phyloP scores from a whole-genome alignment of 35 echinoderm and acorn worm species.

The Anneissia japonica region DNA sequence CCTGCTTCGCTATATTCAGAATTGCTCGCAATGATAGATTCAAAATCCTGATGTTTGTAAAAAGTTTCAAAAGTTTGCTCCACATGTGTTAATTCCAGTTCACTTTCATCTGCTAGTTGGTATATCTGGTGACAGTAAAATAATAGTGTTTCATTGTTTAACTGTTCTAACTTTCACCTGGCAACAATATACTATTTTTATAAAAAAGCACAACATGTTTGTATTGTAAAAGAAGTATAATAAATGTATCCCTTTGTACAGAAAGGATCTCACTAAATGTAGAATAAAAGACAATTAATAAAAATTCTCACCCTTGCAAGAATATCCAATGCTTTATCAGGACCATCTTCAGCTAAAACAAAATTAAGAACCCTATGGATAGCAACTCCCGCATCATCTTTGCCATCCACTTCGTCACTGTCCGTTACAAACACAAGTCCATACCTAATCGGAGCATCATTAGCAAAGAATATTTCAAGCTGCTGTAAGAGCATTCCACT shows the following conservation, averaged over 20 bases:
- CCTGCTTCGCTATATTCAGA: slow-evolving; percentile 78
- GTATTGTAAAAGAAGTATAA: no score
- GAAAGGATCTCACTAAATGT: not conserved
- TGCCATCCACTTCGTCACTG: slow-evolving; percentile 51
- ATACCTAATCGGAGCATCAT: slow-evolving; percentile 57
- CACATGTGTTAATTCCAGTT: slow-evolving; percentile 23
- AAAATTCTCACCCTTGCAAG: slow-evolving; percentile 58
- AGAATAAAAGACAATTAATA: not conserved
- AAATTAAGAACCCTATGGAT: slow-evolving; percentile 88
- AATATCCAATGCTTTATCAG: slow-evolving; percentile 54
- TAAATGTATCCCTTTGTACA: no score
- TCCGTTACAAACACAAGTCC: slow-evolving; percentile 95
- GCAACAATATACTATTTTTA: no score
- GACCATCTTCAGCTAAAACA: slow-evolving; percentile 53
- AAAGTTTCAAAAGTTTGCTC: slow-evolving; percentile 28
- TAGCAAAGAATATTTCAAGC: slow-evolving; percentile 56
- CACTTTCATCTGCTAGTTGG: slow-evolving; percentile 21
- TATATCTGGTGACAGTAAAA: slow-evolving; percentile 39
- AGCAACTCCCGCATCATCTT: slow-evolving; percentile 79
- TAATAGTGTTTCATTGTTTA: no score
- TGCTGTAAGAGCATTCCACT: slow-evolving; percentile 62
- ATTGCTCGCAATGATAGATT: slow-evolving; percentile 53
- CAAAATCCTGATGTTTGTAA: slow-evolving; percentile 59
- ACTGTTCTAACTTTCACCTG: no score
- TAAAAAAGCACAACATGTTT: no score